Evolutionary conservation across 2,797 vertebrate species (phyloP).

Genomic region (Myoxocephalus aenaeus): DNA sequence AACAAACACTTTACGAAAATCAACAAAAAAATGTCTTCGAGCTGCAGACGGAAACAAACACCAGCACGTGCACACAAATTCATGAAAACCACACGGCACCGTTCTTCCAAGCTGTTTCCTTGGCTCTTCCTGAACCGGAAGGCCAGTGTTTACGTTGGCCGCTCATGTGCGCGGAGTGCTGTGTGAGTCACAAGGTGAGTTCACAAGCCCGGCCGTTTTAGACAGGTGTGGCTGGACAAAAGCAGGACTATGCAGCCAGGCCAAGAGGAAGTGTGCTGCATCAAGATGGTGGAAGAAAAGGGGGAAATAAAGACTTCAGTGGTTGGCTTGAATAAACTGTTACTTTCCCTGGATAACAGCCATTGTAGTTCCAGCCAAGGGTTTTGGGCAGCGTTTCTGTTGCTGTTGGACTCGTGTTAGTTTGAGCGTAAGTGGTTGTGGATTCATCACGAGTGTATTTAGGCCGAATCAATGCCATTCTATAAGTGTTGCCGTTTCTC

Average conservation of each 20-base stretch:
- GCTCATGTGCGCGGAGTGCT: constrained; percentile 56
- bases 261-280: constrained; percentile 71
- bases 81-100: neutral
- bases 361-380: constrained; percentile 41
- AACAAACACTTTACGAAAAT: neutral
- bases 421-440: constrained; percentile 30
- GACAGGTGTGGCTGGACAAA: constrained; percentile 63
- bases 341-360: constrained; percentile 40
- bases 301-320: constrained; percentile 64
- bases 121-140: constrained; percentile 21
- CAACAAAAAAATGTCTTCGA: neutral
- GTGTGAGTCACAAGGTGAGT: constrained; percentile 48
- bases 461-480: constrained; percentile 7
- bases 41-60: neutral
- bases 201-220: constrained; percentile 27
- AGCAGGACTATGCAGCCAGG: constrained; percentile 53
- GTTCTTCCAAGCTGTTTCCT: constrained; percentile 47
- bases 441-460: constrained; percentile 24
- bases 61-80: constrained; percentile 20
- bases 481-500: neutral
- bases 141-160: constrained; percentile 57
- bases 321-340: constrained; percentile 57
- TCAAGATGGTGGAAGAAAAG: constrained; percentile 66
- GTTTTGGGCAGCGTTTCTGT: constrained; percentile 39
- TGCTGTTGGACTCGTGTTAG: constrained; percentile 46